Percentiles rank a stretch among this genome's conserved stretches.
These are phyloP conservation scores for Upupa epops DNA, from an alignment of 2,113 vertebrate genomes.

Conservation along the genomic window DNA sequence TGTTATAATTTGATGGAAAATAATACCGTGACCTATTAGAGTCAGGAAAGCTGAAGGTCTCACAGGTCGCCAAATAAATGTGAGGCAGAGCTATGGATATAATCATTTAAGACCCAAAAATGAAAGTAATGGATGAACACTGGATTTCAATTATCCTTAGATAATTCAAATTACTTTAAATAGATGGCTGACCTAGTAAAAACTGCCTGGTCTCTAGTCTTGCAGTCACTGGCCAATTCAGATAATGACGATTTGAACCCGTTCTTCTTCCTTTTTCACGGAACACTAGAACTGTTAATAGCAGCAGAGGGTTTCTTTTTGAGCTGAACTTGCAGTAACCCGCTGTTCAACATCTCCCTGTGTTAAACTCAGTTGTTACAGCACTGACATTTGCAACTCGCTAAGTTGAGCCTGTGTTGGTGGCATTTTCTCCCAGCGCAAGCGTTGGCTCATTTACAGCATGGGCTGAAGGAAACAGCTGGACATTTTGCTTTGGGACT, in stretches of 20 bases:
- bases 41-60: slow-evolving; percentile 29
- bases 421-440: neutral
- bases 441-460: neutral
- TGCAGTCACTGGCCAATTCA: slow-evolving; percentile 24
- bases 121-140: slow-evolving; percentile 46
- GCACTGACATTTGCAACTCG: neutral
- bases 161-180: slow-evolving; percentile 69
- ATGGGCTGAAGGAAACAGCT: neutral
- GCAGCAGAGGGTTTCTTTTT: neutral
- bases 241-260: slow-evolving; percentile 46
- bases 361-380: neutral
- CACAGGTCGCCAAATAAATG: neutral
- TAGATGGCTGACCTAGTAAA: slow-evolving; percentile 63
- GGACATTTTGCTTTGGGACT: neutral
- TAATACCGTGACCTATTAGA: neutral
- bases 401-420: neutral
- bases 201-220: slow-evolving; percentile 4
- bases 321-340: neutral
- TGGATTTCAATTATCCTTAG: slow-evolving; percentile 67
- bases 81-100: slow-evolving; percentile 31
- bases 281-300: neutral
- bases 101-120: slow-evolving; percentile 29
- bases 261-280: neutral
- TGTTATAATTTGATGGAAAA: slow-evolving; percentile 43
- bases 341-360: slow-evolving; percentile 13